Evolutionary conservation across 1,140 invertebrate species (phyloP).

Genomic region (Amphibalanus amphitrite): DNA sequence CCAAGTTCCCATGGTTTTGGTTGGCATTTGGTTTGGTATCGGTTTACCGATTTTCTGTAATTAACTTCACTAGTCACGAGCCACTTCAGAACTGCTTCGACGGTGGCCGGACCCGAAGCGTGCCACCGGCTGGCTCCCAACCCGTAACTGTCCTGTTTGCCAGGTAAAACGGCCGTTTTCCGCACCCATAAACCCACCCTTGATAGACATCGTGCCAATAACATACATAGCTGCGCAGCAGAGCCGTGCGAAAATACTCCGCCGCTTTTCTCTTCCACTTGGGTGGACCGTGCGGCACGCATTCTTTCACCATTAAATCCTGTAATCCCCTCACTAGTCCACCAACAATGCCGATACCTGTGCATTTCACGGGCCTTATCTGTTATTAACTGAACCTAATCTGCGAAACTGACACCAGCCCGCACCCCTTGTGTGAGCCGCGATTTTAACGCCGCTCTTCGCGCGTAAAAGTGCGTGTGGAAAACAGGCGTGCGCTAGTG

Average conservation of each 20-base stretch:
- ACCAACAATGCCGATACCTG: neutral
- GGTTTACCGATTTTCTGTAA: too few relatives aligned
- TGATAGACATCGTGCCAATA: neutral
- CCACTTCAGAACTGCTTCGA: too few relatives aligned
- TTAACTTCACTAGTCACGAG: too few relatives aligned
- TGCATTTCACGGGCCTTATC: neutral
- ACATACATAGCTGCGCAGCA: neutral
- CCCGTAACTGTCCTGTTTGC: neutral
- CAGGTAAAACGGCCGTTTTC: neutral
- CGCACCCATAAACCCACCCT: neutral
- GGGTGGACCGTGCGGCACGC: neutral
- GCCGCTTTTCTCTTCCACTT: neutral
- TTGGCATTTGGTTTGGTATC: too few relatives aligned
- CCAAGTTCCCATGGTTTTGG: too few relatives aligned
- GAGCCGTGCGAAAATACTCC: neutral
- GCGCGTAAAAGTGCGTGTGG: neutral
- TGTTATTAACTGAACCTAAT: conserved; percentile 1
- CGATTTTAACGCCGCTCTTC: neutral
- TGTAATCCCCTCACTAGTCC: neutral
- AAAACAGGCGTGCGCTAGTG: neutral
- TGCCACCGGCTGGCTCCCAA: too few relatives aligned
- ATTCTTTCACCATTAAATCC: neutral
- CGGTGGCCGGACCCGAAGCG: too few relatives aligned
- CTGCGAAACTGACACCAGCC: neutral
- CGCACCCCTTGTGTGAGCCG: neutral